phyloP scores from a whole-genome alignment of 1,140 invertebrate species.

The Diorhabda carinulata region DNA sequence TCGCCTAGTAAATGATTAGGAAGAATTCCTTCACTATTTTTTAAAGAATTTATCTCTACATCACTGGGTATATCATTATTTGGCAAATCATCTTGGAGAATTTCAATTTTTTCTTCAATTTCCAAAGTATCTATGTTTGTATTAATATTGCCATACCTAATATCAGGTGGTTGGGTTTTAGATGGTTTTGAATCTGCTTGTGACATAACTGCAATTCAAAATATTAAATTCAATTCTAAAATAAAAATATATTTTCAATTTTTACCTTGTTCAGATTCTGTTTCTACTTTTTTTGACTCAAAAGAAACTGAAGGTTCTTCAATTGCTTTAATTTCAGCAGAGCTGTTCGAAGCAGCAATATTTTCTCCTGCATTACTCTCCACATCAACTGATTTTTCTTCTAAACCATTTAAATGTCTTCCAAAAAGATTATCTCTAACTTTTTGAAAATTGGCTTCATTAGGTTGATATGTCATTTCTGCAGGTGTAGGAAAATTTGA shows the following conservation, averaged over 20 bases:
- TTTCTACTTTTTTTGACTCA: not conserved
- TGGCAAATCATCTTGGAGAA: not conserved
- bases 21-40: not conserved
- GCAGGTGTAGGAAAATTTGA: too few relatives aligned
- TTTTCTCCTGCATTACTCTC: constrained; percentile 3
- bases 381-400: not conserved
- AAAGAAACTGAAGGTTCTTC: not conserved
- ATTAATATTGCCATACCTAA: not conserved
- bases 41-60: not conserved
- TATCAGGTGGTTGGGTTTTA: not conserved
- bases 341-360: constrained; percentile 2
- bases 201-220: not conserved
- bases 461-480: too few relatives aligned
- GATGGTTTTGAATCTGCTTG: not conserved
- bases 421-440: not conserved
- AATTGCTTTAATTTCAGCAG: not conserved
- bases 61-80: not conserved
- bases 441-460: too few relatives aligned
- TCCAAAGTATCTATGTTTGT: not conserved
- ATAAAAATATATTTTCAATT: too few relatives aligned
- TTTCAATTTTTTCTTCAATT: constrained; percentile 4
- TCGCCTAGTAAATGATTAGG: not conserved
- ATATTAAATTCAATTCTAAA: not conserved
- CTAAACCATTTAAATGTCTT: not conserved
- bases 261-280: too few relatives aligned